Percentiles rank a stretch among this genome's conserved stretches.
Conservation (phyloP, 2,113 vertebrate species). For the Isurus oxyrinchus region DNA sequence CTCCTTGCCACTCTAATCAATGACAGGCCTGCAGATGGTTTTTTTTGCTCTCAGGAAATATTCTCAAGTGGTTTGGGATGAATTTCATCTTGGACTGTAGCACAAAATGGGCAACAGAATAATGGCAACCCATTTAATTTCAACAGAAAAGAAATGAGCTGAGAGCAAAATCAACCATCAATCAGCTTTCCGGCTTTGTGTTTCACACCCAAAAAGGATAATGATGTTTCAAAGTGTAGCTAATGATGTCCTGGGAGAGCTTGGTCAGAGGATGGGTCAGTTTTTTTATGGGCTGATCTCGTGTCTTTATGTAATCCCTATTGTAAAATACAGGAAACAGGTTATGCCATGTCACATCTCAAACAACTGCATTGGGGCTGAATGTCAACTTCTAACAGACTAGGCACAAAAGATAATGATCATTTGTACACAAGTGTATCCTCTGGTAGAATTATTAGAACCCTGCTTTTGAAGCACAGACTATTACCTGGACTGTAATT, state of each 20-base stretch:
- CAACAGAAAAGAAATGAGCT: not conserved
- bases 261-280: not conserved
- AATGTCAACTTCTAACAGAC: not conserved
- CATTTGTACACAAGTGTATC: not conserved
- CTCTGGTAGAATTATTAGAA: not conserved
- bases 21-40: not conserved
- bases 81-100: not conserved
- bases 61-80: not conserved
- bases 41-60: not conserved
- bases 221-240: not conserved
- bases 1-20: slow-evolving; percentile 37
- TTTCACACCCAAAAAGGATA: not conserved
- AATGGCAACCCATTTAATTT: not conserved
- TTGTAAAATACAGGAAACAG: not conserved
- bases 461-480: not conserved
- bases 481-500: not conserved
- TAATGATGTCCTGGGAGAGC: not conserved
- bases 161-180: not conserved
- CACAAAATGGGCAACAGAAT: not conserved
- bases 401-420: not conserved
- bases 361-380: not conserved
- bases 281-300: not conserved
- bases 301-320: not conserved
- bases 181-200: not conserved
- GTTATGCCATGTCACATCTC: not conserved